Conservation (phyloP, 2,888 invertebrate genomes). For the Linnaemya tessellans region DNA sequence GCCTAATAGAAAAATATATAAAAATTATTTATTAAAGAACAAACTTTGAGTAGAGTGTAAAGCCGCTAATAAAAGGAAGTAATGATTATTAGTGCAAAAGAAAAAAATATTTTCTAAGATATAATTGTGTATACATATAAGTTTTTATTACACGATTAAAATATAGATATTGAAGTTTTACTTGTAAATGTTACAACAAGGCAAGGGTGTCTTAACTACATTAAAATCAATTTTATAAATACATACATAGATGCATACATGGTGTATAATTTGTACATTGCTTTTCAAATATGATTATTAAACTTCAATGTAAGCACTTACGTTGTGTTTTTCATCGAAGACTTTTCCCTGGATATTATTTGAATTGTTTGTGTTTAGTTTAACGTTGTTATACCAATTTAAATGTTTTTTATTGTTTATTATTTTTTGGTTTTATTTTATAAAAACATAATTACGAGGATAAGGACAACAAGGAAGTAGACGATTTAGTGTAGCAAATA, state of each 20-base stretch:
- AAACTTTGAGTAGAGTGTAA: constrained; percentile 37
- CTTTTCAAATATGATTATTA: neutral
- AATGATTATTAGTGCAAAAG: constrained; percentile 13
- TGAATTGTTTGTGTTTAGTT: constrained; percentile 53
- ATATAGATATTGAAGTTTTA: neutral
- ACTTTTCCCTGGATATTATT: constrained; percentile 79
- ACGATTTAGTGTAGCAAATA: constrained; percentile 41
- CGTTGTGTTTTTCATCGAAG: constrained; percentile 80
- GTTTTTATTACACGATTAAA: neutral
- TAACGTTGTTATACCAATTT: constrained; percentile 60
- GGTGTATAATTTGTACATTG: constrained; percentile 31
- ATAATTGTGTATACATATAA: neutral
- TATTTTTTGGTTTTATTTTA: constrained; percentile 42
- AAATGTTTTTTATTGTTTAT: neutral
- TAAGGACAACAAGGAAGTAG: constrained; percentile 59
- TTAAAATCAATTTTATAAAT: constrained; percentile 19
- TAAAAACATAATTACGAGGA: constrained; percentile 46
- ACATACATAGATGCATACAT: constrained; percentile 49
- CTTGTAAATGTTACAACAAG: constrained; percentile 12
- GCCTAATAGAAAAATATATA: constrained; percentile 82
- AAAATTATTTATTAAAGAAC: constrained; percentile 65
- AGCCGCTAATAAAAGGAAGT: neutral
- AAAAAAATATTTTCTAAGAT: neutral
- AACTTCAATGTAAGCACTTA: constrained; percentile 76
- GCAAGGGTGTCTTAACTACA: constrained; percentile 2